Evolutionary conservation across 2,888 invertebrate genomes (phyloP).

Genomic region (Brenthis daphne): DNA sequence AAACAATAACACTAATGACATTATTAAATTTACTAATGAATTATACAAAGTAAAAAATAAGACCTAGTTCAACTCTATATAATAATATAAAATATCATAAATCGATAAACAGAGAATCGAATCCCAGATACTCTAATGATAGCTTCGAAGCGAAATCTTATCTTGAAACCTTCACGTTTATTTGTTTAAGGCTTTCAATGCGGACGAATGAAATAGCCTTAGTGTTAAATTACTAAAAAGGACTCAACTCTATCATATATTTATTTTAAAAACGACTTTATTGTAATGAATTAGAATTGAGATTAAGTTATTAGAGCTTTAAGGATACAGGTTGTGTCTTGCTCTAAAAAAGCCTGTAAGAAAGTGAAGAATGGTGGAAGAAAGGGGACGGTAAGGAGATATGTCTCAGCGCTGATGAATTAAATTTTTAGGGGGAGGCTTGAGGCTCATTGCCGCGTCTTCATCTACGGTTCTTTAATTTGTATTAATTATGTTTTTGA

Average conservation of each 20-base stretch:
- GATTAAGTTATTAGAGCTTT: constrained; percentile 35
- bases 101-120: constrained; percentile 23
- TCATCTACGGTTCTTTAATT: constrained; percentile 76
- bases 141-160: constrained; percentile 71
- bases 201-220: constrained; percentile 76
- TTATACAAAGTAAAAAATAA: too few relatives aligned
- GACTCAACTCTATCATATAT: constrained; percentile 39
- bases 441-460: constrained; percentile 72
- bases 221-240: constrained; percentile 55
- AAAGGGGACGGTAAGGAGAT: constrained; percentile 77
- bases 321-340: constrained; percentile 60
- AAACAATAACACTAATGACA: too few relatives aligned
- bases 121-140: constrained; percentile 55
- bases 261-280: constrained; percentile 36
- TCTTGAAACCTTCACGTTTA: constrained; percentile 70
- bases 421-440: constrained; percentile 80
- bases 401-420: constrained; percentile 80
- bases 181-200: constrained; percentile 80
- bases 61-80: too few relatives aligned
- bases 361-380: constrained; percentile 73
- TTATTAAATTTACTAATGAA: too few relatives aligned
- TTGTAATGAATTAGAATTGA: constrained; percentile 19
- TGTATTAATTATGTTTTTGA: constrained; percentile 69
- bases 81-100: neutral
- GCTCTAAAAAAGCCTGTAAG: constrained; percentile 79